Percentiles rank a stretch among this genome's conserved stretches.
Evolutionary conservation across 2,888 invertebrate species (phyloP).

Genomic region (Yponomeuta sedellus): DNA sequence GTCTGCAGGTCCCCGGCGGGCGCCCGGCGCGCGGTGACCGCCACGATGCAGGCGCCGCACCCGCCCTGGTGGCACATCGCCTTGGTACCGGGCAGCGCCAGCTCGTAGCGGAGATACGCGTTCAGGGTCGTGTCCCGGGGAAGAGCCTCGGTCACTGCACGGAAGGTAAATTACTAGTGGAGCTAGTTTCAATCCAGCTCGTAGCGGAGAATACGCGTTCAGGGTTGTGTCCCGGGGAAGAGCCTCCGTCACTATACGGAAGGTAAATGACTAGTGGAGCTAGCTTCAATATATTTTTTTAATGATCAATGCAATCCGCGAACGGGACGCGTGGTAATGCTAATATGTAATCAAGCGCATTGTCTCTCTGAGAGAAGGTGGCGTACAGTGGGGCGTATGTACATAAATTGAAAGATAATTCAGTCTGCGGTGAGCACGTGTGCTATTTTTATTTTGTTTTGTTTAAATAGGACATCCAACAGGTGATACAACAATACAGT

Average conservation of each 20-base stretch:
- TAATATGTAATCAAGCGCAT: too few relatives aligned
- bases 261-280: not conserved
- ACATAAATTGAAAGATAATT: too few relatives aligned
- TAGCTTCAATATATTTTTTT: too few relatives aligned
- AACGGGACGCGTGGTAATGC: not conserved
- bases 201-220: conserved; percentile 79
- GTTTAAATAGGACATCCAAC: too few relatives aligned
- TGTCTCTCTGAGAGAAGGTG: too few relatives aligned
- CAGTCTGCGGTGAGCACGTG: too few relatives aligned
- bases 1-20: conserved; percentile 42
- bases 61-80: conserved; percentile 66
- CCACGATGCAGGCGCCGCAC: conserved; percentile 59
- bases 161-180: not conserved
- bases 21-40: conserved; percentile 46
- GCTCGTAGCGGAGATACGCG: conserved; percentile 76
- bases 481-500: too few relatives aligned
- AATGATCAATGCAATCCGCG: too few relatives aligned
- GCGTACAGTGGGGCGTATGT: too few relatives aligned
- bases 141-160: conserved; percentile 44
- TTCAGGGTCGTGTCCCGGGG: conserved; percentile 76
- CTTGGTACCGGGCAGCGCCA: conserved; percentile 80
- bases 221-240: conserved; percentile 72
- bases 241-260: conserved; percentile 40
- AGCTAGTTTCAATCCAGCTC: conserved; percentile 37
- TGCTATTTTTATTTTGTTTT: too few relatives aligned